Evolutionary conservation across 2,113 vertebrate species (phyloP), one percentile per base, ranked within the genome.

Genomic region (Pelecanoides urinatrix): DNA sequence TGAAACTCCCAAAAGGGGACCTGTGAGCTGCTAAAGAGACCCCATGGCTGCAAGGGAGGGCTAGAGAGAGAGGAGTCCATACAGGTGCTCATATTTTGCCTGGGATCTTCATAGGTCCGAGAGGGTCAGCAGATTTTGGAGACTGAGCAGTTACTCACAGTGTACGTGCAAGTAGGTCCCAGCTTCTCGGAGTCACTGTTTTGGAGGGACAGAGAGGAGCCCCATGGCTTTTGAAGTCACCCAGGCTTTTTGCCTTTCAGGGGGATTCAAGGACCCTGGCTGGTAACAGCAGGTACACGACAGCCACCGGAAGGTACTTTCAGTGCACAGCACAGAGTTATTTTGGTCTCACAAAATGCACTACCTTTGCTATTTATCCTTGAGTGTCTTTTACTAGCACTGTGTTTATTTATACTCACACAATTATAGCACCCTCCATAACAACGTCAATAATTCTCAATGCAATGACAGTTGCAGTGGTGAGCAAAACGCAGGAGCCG

Each of bases 281-380:
- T 81, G 85, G 49, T 88, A 78, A 70, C 7, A 87, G 58, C 83
- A 88, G 52, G 44, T 50, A 72, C 40, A 26, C 0, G 0, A 16
- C 61, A 82, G 75, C 30, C 65, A 82, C 34, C 0, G 0, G 75
- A 61, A 94, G 79, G 61, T 30, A 59, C 76, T 87, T 79, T 34
- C 65, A 76, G 77, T 36, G 70, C 53, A 55, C 36, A 82, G 74
- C 66, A 59, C 0, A 0, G 62, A 77, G 84, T 91, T 97, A 92
- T 95, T 96, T 92, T 89, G 66, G 66, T 86, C 87, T 66, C 71
- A 66, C 58, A 76, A 76, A 94, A 83, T 90, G 66, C 84, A 88
- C 40, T 50, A 79, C 62, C 65, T 92, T 94, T 79, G 88, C 73
- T 85, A 75, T 94, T 87, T 97, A 94, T 92, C 89, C 89, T 89